Conservation (phyloP, 2,888 invertebrate species). For the Apodemia duryi region DNA sequence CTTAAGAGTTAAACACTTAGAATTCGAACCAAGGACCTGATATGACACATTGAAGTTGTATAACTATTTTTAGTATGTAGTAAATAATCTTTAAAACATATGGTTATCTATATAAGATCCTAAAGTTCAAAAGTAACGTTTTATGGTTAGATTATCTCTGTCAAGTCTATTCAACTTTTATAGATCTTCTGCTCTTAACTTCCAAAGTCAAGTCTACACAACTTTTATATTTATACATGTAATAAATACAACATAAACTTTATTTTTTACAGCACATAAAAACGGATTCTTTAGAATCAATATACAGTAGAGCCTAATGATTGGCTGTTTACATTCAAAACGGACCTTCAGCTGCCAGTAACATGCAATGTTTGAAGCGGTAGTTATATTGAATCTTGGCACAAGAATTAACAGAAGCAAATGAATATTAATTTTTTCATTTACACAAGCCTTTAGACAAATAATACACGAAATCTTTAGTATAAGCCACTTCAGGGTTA, state of each 20-base stretch:
- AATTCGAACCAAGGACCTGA: no score
- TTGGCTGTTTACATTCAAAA: constrained; percentile 10
- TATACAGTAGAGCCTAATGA: constrained; percentile 2
- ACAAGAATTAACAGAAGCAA: constrained; percentile 4
- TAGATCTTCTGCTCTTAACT: no score
- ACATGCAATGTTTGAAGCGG: neutral
- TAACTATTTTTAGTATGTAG: no score
- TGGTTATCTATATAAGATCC: no score
- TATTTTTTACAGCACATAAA: neutral
- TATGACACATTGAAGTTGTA: no score
- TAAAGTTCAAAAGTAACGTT: no score
- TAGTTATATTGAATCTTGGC: constrained; percentile 4
- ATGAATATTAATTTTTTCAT: constrained; percentile 6
- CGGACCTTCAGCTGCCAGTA: constrained; percentile 11
- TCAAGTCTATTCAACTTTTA: no score
- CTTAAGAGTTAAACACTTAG: no score
- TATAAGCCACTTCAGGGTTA: neutral
- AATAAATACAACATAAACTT: neutral
- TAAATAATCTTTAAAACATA: no score
- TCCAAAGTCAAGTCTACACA: no score
- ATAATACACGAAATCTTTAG: neutral
- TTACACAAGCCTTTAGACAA: constrained; percentile 3
- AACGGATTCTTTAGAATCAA: constrained; percentile 7
- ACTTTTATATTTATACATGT: neutral
- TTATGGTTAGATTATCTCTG: no score